These are phyloP conservation scores for Drosophila crucigera DNA, from an alignment of 2,888 invertebrate species.

Conservation along the genomic window DNA sequence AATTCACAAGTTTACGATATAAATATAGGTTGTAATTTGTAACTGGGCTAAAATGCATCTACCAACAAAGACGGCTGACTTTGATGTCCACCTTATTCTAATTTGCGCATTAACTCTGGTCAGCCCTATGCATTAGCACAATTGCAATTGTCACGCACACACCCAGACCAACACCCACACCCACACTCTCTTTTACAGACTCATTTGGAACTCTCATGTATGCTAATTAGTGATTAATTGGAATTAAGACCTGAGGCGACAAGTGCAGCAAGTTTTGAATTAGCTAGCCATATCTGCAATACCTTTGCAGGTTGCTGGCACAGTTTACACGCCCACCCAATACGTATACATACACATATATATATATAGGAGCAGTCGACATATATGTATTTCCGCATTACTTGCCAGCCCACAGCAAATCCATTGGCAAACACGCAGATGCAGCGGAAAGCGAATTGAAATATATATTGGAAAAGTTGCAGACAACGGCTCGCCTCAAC, in stretches of 20 bases:
- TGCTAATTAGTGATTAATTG: constrained; percentile 77
- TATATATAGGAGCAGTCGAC: not conserved
- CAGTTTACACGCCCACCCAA: constrained; percentile 58
- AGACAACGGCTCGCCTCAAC: constrained; percentile 16
- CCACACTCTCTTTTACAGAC: not conserved
- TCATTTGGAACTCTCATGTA: constrained; percentile 33
- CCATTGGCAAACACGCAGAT: constrained; percentile 34
- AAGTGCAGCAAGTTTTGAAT: constrained; percentile 54
- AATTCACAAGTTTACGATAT: not conserved
- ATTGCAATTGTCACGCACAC: constrained; percentile 34
- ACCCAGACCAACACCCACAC: constrained; percentile 3
- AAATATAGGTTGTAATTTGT: not conserved
- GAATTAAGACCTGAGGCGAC: constrained; percentile 48
- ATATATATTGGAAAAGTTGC: constrained; percentile 38
- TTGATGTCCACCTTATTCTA: constrained; percentile 1
- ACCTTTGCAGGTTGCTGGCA: constrained; percentile 41
- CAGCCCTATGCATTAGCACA: constrained; percentile 44
- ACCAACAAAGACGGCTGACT: not conserved
- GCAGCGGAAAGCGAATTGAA: constrained; percentile 29
- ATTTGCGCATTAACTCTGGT: constrained; percentile 28
- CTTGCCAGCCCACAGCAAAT: constrained; percentile 30
- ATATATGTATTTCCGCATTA: constrained; percentile 55
- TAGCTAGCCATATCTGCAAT: constrained; percentile 33
- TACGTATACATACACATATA: not conserved
- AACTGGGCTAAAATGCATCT: not conserved